Conservation (phyloP, 2,888 invertebrate genomes). For the Tachina lurida region DNA sequence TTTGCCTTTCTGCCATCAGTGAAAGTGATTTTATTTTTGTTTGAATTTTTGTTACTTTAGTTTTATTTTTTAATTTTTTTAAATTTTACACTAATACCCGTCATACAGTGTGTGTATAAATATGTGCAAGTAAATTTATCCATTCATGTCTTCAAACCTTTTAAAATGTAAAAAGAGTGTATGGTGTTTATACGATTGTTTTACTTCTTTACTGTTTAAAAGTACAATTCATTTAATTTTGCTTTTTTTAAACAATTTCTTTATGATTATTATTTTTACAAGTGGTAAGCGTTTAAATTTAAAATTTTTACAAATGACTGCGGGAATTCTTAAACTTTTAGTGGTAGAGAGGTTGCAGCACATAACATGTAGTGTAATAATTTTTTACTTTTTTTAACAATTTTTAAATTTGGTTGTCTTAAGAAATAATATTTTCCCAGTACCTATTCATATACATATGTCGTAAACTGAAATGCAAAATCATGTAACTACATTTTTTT, state of each 20-base stretch:
- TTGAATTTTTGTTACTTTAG: conserved; percentile 68
- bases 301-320: conserved; percentile 54
- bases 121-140: conserved; percentile 21
- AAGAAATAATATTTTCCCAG: too few species aligned
- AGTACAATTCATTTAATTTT: conserved; percentile 70
- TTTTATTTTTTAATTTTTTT: conserved; percentile 21
- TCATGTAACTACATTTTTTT: too few species aligned
- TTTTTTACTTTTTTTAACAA: too few species aligned
- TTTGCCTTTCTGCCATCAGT: conserved; percentile 74
- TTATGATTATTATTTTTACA: conserved; percentile 56
- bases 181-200: conserved; percentile 15
- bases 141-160: conserved; percentile 1
- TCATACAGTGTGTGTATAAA: conserved; percentile 7
- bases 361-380: not conserved
- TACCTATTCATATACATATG: too few species aligned
- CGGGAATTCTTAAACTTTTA: conserved; percentile 44
- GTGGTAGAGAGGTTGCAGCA: too few species aligned
- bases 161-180: conserved; percentile 30
- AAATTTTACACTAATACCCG: conserved; percentile 47
- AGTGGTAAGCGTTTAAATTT: conserved; percentile 67
- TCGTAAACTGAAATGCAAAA: too few species aligned
- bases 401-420: too few species aligned
- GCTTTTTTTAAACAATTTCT: conserved; percentile 45
- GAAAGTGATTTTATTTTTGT: conserved; percentile 81
- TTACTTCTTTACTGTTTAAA: conserved; percentile 44